A percentile compares a stretch with the other conserved stretches of the same genome.
These are phyloP conservation scores for Uropetala carovei DNA, from an alignment of 2,888 invertebrate species.

Conservation along the genomic window DNA sequence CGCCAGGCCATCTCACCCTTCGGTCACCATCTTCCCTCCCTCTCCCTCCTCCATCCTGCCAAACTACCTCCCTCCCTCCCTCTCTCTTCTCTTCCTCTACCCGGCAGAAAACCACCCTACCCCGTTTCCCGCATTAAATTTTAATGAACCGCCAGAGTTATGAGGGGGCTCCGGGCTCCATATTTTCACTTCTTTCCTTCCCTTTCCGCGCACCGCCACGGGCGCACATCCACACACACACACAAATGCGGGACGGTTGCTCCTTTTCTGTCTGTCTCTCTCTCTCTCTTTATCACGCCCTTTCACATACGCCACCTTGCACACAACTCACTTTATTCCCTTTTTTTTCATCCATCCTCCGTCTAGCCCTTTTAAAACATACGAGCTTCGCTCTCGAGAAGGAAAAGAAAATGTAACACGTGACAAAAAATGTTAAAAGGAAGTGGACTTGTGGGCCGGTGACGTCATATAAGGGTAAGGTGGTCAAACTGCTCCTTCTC, in stretches of 20 bases:
- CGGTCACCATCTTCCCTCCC: not conserved
- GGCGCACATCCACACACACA: not conserved
- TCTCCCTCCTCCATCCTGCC: not conserved
- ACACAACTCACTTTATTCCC: too few species aligned
- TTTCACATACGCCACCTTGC: not conserved
- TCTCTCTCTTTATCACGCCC: not conserved
- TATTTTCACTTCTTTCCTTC: conserved; percentile 34
- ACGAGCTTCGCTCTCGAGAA: too few species aligned
- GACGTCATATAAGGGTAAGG: conserved; percentile 20
- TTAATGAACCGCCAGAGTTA: conserved; percentile 61
- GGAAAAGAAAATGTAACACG: too few species aligned
- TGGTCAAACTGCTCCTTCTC: conserved; percentile 5
- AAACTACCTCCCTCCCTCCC: too few species aligned
- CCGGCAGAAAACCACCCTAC: not conserved
- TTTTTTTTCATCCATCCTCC: too few species aligned
- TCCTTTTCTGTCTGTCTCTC: not conserved
- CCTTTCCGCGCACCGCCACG: not conserved
- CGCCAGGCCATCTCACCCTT: not conserved
- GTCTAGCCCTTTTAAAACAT: too few species aligned
- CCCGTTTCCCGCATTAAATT: conserved; percentile 40
- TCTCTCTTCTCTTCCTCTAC: not conserved
- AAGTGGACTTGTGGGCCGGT: not conserved
- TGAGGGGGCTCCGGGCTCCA: conserved; percentile 38
- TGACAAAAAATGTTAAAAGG: not conserved
- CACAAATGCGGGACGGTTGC: not conserved